A percentile compares a stretch with the other conserved stretches of the same genome.
phyloP scores from a whole-genome alignment of 2,113 vertebrate genomes.

The Turdus rufiventris region DNA sequence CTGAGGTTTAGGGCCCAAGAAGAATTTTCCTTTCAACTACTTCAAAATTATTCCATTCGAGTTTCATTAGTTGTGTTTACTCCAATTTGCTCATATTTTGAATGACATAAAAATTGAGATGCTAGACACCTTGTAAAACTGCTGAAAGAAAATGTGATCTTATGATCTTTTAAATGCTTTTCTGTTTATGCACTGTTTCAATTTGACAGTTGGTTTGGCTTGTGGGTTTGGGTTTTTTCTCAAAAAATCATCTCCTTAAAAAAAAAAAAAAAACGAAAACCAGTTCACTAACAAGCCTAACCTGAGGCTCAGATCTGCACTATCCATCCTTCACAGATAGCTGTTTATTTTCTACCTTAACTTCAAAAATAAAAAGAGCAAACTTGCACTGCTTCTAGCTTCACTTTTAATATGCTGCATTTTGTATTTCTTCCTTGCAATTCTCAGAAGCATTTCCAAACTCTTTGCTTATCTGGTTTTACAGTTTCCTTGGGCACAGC shows the following conservation, averaged over 20 bases:
- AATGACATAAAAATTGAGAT: neutral
- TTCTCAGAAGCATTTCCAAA: neutral
- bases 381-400: neutral
- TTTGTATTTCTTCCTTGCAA: neutral
- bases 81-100: neutral
- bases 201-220: neutral
- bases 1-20: neutral
- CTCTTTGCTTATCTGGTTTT: neutral
- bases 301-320: neutral
- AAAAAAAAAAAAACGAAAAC: neutral
- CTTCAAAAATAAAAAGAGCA: neutral
- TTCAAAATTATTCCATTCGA: neutral
- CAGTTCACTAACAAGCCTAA: neutral
- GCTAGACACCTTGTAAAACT: neutral
- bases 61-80: neutral
- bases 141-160: neutral
- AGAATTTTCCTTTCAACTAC: neutral
- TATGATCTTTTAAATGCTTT: neutral
- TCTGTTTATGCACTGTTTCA: neutral
- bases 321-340: neutral
- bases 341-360: neutral
- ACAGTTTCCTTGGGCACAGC: neutral
- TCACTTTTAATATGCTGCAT: neutral
- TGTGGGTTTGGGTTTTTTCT: neutral
- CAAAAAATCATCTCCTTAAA: neutral